phyloP scores from a whole-genome alignment of 2,113 vertebrate species.

The Cricetomys ansorgei region DNA sequence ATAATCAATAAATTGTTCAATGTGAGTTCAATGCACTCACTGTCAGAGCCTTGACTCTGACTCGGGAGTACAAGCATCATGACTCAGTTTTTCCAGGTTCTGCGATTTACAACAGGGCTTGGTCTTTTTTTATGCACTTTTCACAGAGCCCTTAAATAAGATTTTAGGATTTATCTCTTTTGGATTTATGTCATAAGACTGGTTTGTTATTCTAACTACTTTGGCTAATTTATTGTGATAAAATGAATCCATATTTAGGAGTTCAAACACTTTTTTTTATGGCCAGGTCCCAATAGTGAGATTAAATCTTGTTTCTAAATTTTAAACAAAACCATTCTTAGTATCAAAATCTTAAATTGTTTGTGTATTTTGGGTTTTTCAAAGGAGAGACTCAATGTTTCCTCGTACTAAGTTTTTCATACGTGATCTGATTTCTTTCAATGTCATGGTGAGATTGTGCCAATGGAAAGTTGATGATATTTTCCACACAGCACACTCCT shows the following conservation, averaged over 20 bases:
- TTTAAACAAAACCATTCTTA: conserved; percentile 15
- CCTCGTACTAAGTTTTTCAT: conserved; percentile 17
- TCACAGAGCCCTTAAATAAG: not conserved
- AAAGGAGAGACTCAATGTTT: not conserved
- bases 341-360: conserved; percentile 8
- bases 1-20: not conserved
- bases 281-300: not conserved
- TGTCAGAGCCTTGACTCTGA: not conserved
- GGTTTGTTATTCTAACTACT: not conserved
- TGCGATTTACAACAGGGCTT: not conserved
- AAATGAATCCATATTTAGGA: conserved; percentile 35
- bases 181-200: not conserved
- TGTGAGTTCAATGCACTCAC: not conserved
- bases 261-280: conserved; percentile 15
- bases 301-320: conserved; percentile 32
- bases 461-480: not conserved
- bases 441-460: not conserved
- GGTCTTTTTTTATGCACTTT: not conserved
- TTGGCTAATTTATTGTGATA: conserved; percentile 37
- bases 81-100: not conserved
- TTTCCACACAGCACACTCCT: not conserved
- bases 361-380: not conserved
- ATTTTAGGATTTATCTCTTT: not conserved
- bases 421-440: not conserved
- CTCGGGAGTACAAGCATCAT: not conserved